Evolutionary conservation across 2,888 invertebrate genomes (phyloP), one percentile per base, ranked within the genome.

Genomic region (Autographa gamma): DNA sequence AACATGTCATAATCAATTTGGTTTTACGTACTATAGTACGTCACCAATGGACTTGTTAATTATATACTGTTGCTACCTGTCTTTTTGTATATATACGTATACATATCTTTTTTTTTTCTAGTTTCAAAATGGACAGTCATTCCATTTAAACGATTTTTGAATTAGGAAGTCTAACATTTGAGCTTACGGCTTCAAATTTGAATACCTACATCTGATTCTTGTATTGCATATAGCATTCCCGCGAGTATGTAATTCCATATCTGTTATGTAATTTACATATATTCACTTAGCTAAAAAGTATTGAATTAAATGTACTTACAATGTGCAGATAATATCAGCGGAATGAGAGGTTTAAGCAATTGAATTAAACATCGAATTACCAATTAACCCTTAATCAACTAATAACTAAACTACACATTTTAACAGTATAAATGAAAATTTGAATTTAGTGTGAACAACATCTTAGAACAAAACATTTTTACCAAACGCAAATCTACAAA

Each of bases 1-100:
- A 90, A 91, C 89, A 90, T 85, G 88, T 88, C 88, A 83, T 81
- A 48, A 25, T 48, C n/a, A 63, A 69, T 68, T 79, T 83, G 81
- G 77, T 85, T 83, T 77, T 74, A 73, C 60, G 38, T 66, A 60
- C 63, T 56, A 19, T 19, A 9, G 54, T 56, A 56, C 54, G 54
- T 56, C 54, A 56, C 54, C 13, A 3, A 13, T 25, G 5, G 25
- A 25, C 54, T 25, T 25, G 48, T 8, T 48, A 13, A 25, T 56
- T 25, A 56, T 56, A 54, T 54, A 18, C 9, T 52, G 52, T 9
- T 54, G 25, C 19, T 56, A 13, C 13, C 13, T 11, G 18, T 3
- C 18, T 14, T n/a, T n/a, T 2, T 48, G n/a, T n/a, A n/a, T 7
- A n/a, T 4, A n/a, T 48, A 7, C 6, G n/a, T 25, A 25, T 25